These are phyloP conservation scores for Echiichthys vipera DNA, from an alignment of 2,797 vertebrate genomes.

Conservation along the genomic window DNA sequence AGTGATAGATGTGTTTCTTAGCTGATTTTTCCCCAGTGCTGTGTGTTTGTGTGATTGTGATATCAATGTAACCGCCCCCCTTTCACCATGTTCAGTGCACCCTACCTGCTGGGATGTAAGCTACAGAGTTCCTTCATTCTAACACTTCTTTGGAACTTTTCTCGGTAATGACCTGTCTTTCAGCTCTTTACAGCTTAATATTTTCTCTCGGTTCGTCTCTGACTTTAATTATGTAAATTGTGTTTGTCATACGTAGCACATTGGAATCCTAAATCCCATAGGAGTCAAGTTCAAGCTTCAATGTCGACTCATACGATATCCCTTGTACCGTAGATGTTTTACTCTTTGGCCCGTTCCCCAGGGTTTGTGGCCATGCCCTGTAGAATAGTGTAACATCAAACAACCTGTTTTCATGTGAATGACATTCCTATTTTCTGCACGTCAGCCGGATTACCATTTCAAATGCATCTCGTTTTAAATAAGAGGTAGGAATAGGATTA, in stretches of 20 bases:
- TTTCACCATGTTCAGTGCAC: conserved; percentile 1
- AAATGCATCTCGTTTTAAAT: conserved; percentile 41
- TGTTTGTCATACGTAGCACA: conserved; percentile 30
- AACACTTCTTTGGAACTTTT: not conserved
- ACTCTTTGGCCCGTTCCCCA: not conserved
- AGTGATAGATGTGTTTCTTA: conserved; percentile 30
- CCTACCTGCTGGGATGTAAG: conserved; percentile 7
- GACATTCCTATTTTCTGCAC: conserved; percentile 62
- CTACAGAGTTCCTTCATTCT: not conserved
- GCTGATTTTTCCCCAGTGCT: conserved; percentile 28
- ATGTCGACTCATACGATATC: conserved; percentile 20
- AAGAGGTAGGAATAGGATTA: conserved; percentile 8
- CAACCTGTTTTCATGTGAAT: conserved; percentile 37
- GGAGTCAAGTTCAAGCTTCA: conserved; percentile 2
- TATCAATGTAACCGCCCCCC: conserved; percentile 8
- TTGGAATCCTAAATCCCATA: conserved; percentile 13
- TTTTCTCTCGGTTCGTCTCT: conserved; percentile 41
- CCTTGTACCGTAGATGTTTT: conserved; percentile 33
- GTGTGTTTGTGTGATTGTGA: conserved; percentile 27
- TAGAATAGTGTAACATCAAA: conserved; percentile 36
- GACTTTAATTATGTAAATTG: conserved; percentile 11
- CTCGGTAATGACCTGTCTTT: not conserved
- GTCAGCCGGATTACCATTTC: conserved; percentile 32
- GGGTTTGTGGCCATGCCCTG: conserved; percentile 6
- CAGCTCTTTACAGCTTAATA: not conserved